phyloP scores from a whole-genome alignment of 1,140 invertebrate genomes.

The Zaprionus nigranus region DNA sequence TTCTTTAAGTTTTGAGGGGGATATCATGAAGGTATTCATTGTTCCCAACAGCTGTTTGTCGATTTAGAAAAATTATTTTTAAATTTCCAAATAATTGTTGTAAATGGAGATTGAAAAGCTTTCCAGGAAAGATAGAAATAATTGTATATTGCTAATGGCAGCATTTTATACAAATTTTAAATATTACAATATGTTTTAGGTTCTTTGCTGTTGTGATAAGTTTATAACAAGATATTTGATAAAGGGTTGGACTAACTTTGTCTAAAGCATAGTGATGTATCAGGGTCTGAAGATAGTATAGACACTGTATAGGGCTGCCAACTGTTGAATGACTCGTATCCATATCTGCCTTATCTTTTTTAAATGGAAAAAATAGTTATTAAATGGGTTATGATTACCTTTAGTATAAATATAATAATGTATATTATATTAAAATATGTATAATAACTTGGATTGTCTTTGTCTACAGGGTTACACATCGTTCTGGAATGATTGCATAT shows the following conservation, averaged over 20 bases:
- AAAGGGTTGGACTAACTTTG: not conserved
- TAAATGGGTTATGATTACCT: not conserved
- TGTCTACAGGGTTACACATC: conserved; percentile 97
- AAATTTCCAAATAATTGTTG: not conserved
- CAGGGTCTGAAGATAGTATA: not conserved
- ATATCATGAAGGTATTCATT: not conserved
- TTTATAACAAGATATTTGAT: not conserved
- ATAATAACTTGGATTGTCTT: not conserved
- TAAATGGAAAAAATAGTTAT: not conserved
- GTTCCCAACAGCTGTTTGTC: not conserved
- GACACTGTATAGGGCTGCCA: not conserved
- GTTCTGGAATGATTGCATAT: conserved; percentile 99
- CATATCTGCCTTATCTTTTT: not conserved
- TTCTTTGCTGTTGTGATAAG: not conserved
- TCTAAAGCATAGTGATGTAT: not conserved
- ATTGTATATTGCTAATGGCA: not conserved
- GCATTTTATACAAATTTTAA: not conserved
- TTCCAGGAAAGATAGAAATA: not conserved
- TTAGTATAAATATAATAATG: too few species aligned
- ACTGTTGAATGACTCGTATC: not conserved
- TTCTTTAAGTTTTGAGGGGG: not conserved
- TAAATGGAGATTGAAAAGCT: not conserved
- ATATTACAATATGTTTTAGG: not conserved
- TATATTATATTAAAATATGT: not conserved
- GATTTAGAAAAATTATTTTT: not conserved